A percentile compares a stretch with the other conserved stretches of the same genome.
These are phyloP conservation scores for Tiphia femorata DNA, from an alignment of 2,888 invertebrate species.

Conservation along the genomic window DNA sequence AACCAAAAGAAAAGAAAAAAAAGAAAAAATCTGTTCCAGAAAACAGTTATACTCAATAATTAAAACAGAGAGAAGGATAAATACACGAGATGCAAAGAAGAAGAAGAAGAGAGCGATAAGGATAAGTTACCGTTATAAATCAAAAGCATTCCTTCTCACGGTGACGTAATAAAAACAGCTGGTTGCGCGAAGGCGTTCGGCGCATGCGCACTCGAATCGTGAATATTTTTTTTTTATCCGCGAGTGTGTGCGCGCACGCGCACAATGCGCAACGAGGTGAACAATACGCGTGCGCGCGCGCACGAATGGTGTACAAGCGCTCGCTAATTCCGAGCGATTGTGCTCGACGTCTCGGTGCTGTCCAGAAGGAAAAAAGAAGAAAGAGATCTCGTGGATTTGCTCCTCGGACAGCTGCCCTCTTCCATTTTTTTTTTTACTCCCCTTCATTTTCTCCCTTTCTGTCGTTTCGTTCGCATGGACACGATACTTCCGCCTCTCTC, in stretches of 20 bases:
- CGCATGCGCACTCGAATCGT: constrained; percentile 39
- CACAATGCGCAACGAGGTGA: no score
- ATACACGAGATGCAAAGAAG: no score
- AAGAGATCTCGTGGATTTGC: constrained; percentile 33
- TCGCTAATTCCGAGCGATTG: constrained; percentile 59
- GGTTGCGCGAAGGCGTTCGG: constrained; percentile 44
- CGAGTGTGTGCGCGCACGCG: no score
- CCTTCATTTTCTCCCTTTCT: background rate
- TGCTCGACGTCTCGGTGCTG: constrained; percentile 48
- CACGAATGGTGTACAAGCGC: constrained; percentile 43
- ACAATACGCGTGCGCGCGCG: background rate
- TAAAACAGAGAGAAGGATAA: background rate
- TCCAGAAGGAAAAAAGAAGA: constrained; percentile 24
- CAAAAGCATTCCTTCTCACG: constrained; percentile 46
- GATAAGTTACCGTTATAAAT: constrained; percentile 48
- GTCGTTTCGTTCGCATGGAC: no score
- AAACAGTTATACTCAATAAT: no score
- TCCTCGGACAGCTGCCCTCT: constrained; percentile 29
- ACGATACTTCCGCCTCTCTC: no score
- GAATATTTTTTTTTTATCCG: no score
- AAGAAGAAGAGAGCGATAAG: constrained; percentile 16
- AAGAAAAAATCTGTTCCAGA: no score
- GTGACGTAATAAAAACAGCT: constrained; percentile 59
- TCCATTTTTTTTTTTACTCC: constrained; percentile 2
- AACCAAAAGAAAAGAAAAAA: no score